Conservation (phyloP, 2,888 invertebrate species). For the Trichopoda pennipes region DNA sequence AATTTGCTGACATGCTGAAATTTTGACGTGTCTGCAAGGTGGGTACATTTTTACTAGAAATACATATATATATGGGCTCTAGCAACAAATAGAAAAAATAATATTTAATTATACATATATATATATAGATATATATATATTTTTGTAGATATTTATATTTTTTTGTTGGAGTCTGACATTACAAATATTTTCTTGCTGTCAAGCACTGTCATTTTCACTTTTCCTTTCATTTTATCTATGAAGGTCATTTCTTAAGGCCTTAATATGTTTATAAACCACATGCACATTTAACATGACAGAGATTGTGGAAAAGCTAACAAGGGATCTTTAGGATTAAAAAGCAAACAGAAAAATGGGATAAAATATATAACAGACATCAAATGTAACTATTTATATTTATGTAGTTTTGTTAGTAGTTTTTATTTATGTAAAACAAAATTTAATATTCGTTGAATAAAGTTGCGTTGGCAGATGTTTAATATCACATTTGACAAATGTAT, state of each 20-base stretch:
- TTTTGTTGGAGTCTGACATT: constrained; percentile 14
- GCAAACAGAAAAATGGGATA: constrained; percentile 13
- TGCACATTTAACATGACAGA: constrained; percentile 69
- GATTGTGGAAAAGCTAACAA: constrained; percentile 61
- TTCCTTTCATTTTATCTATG: constrained; percentile 27
- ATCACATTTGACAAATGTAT: constrained; percentile 48
- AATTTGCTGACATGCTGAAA: too few species aligned
- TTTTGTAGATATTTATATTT: too few species aligned
- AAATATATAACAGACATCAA: constrained; percentile 23
- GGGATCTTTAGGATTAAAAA: constrained; percentile 21
- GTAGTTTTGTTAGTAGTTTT: constrained; percentile 5
- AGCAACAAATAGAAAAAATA: too few species aligned
- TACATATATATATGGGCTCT: too few species aligned
- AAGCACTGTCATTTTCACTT: constrained; percentile 7
- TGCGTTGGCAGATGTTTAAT: constrained; percentile 41
- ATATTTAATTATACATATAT: too few species aligned
- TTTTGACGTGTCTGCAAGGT: too few species aligned
- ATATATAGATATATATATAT: too few species aligned
- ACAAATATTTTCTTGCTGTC: constrained; percentile 6
- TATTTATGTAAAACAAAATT: constrained; percentile 6
- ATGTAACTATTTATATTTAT: constrained; percentile 18
- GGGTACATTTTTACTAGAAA: too few species aligned
- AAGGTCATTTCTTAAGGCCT: constrained; percentile 57
- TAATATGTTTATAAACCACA: constrained; percentile 66
- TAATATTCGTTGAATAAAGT: constrained; percentile 26